Percentiles rank a stretch among this genome's conserved stretches.
phyloP scores from a whole-genome alignment of 2,113 vertebrate genomes.

The Pontoporia blainvillei region DNA sequence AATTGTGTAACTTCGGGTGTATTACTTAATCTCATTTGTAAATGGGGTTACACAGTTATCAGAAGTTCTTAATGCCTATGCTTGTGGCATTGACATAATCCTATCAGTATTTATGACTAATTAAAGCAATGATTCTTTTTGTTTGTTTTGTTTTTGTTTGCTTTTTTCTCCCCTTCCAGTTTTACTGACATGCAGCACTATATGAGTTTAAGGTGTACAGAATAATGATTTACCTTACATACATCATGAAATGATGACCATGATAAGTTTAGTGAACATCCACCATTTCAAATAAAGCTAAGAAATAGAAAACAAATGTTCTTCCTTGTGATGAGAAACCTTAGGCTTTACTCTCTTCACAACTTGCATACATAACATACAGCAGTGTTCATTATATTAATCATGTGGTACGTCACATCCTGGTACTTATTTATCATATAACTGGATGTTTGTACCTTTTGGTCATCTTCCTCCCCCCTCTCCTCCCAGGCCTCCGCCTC shows the following conservation, averaged over 20 bases:
- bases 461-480: not conserved
- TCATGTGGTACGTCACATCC: not conserved
- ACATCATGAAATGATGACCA: not conserved
- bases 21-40: not conserved
- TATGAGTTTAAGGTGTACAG: not conserved
- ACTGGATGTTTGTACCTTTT: not conserved
- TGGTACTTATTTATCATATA: not conserved
- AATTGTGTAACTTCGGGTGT: not conserved
- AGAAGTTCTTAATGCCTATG: not conserved
- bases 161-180: not conserved
- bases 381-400: not conserved
- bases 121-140: not conserved
- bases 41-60: not conserved
- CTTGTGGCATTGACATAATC: not conserved
- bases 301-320: not conserved
- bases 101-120: not conserved
- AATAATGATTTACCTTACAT: not conserved
- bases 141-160: not conserved
- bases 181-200: not conserved
- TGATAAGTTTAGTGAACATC: not conserved
- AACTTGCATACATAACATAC: not conserved
- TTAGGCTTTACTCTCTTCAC: not conserved
- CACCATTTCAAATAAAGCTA: not conserved
- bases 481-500: not conserved
- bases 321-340: not conserved